Base-by-base conservation (phyloP, 2,888 invertebrate genomes). In the Aphidoletes aphidimyza region DNA sequence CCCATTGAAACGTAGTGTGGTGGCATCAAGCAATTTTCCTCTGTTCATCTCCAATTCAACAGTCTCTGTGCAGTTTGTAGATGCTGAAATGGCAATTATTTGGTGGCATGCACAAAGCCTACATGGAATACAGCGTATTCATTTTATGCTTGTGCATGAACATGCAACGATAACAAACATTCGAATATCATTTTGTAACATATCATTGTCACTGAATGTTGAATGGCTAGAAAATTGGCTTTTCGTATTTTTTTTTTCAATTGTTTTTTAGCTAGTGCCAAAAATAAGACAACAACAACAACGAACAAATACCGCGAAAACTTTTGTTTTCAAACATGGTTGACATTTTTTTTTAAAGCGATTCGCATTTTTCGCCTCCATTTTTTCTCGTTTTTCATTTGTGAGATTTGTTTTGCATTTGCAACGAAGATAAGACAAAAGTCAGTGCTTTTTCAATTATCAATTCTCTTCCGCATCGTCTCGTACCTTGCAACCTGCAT, bases 51-150 rank as follows among this genome's bases (percentile, higher is more conserved):
- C n/a, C n/a, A n/a, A n/a, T n/a, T n/a, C n/a, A n/a, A n/a, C 39
- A 39, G 6, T 39, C 39, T n/a, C 54, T 6, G 1, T 54, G 47
- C 54, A 22, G 54, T 54, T 2, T 54, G 54, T 69, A 30, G 69
- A 30, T 69, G 69, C 69, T 69, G 69, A 69, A 69, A 69, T 69
- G 34, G 69, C 69, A 69, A 69, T 69, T 69, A 69, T 69, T 69
- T 69, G 69, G 69, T 69, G 69, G 69, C 11, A 69, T 69, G 69
- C 69, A 69, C 34, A 69, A 69, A 69, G 69, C 69, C 69, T 17
- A 69, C 11, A 34, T 69, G 69, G 69, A 69, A 34, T 30, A 54
- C 5, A 30, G 34, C 69, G 30, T 69, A 14, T 9, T 69, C 30
- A 30, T 26, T 69, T 26, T 47, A 19, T 47, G 47, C n/a, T n/a